Conservation (phyloP, 2,797 vertebrate genomes). For the Myotis planiceps region DNA sequence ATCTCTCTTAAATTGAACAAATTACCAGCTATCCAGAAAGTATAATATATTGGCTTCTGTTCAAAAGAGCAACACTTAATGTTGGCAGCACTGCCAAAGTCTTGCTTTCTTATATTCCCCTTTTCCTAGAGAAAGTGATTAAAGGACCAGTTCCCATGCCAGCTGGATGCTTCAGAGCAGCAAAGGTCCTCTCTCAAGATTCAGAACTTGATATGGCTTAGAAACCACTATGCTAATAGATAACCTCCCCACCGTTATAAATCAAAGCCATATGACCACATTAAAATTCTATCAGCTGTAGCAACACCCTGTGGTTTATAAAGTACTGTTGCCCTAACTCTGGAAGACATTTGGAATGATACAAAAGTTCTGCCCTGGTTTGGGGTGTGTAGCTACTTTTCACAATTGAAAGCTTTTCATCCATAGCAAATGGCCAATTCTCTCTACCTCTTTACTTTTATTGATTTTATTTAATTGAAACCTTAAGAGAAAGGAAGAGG, state of each 20-base stretch:
- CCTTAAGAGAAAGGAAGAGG: conserved; percentile 32
- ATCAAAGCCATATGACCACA: conserved; percentile 47
- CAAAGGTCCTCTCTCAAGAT: conserved; percentile 52
- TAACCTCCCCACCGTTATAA: conserved; percentile 46
- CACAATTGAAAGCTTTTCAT: not conserved
- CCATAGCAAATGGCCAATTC: not conserved
- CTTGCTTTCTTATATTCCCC: conserved; percentile 28
- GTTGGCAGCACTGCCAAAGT: conserved; percentile 52
- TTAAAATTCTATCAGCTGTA: conserved; percentile 48
- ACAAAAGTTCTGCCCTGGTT: conserved; percentile 18
- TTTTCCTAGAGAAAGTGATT: conserved; percentile 71
- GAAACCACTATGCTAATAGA: conserved; percentile 58
- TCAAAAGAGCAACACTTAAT: conserved; percentile 70
- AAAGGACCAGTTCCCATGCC: conserved; percentile 51
- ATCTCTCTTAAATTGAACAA: conserved; percentile 55
- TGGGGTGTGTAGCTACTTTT: not conserved
- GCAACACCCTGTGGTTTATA: conserved; percentile 35
- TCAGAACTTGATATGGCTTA: conserved; percentile 49
- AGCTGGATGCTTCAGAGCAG: conserved; percentile 50
- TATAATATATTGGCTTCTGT: conserved; percentile 62
- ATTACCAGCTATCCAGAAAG: conserved; percentile 65
- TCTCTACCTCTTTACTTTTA: conserved; percentile 23
- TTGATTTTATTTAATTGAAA: conserved; percentile 50
- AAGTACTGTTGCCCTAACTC: conserved; percentile 13
- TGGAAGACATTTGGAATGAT: not conserved